Base-by-base conservation (phyloP, 2,888 invertebrate genomes). In the Trichopria drosophilae region DNA sequence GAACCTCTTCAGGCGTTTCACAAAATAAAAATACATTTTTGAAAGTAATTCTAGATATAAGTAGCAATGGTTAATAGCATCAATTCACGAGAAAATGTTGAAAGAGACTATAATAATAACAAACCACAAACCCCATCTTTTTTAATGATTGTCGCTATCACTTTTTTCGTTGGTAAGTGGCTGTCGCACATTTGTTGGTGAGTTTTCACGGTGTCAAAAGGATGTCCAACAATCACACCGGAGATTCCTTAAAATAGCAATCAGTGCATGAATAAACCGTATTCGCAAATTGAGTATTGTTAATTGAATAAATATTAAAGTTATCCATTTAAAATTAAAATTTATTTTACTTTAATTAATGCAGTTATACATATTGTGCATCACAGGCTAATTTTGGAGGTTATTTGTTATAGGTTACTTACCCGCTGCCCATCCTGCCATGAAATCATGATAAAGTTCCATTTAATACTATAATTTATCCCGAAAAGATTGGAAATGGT, bases 191-290 rank as follows among this genome's bases (percentile, higher is more conserved):
- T 64, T 40, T 85, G 84, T 57, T 83, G 82, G 59, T 84, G 79
- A 23, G 86, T 85, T 76, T 88, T 88, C 32, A 88, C 79, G 2
- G 87, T 88, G 63, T 88, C 87, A 55, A 85, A 73, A 2, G 87
- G 87, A 73, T 87, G 85, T 0, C 86, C 85, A 34, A 84, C 79
- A 5, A 84, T 51, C 18, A 86, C 76, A 13, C 85, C 85, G 49
- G 80, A 79, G 12, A 82, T 78, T 51, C 87, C 87, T 86, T 52
- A 51, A 65, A 54, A 45, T 13, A 18, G n/a, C n/a, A n/a, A n/a
- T n/a, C n/a, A n/a, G n/a, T n/a, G n/a, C n/a, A 18, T 40, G n/a
- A n/a, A n/a, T n/a, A n/a, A n/a, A n/a, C n/a, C n/a, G n/a, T n/a
- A n/a, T n/a, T n/a, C n/a, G n/a, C n/a, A n/a, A n/a, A n/a, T n/a